Evolutionary conservation across 1,140 invertebrate species (phyloP).

Genomic region (Meloidogyne hapla): DNA sequence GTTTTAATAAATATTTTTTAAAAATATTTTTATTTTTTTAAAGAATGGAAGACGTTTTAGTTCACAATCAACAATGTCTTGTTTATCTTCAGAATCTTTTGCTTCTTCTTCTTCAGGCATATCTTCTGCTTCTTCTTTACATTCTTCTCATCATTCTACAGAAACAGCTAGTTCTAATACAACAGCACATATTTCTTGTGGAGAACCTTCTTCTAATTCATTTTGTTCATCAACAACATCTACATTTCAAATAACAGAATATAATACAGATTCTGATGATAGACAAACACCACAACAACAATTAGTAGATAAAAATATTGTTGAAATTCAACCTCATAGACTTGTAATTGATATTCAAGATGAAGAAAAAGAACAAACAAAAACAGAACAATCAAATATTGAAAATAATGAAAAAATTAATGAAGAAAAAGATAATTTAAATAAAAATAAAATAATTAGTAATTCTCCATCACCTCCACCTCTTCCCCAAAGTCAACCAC

Average conservation of each 20-base stretch:
- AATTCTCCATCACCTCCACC: not conserved
- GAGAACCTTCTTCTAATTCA: constrained; percentile 1
- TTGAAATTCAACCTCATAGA: not conserved
- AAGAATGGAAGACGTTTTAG: constrained; percentile 52
- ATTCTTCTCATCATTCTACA: constrained; percentile 31
- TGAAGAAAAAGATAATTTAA: not conserved
- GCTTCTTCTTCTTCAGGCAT: constrained; percentile 55
- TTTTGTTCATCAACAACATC: constrained; percentile 7
- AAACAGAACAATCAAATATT: not conserved
- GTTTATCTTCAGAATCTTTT: constrained; percentile 46
- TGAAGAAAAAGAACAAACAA: not conserved
- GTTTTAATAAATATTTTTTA: constrained; percentile 25
- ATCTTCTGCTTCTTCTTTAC: constrained; percentile 33
- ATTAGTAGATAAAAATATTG: not conserved
- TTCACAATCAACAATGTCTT: constrained; percentile 48
- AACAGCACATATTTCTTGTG: constrained; percentile 11
- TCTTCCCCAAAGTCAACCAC: not conserved
- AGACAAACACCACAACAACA: constrained; percentile 24
- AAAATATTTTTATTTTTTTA: constrained; percentile 31
- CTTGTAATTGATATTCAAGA: not conserved
- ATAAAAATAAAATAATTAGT: not conserved
- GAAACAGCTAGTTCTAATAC: constrained; percentile 3
- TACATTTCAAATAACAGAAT: constrained; percentile 1
- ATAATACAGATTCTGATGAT: not conserved
- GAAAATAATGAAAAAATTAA: not conserved